Percentiles rank a stretch among this genome's conserved stretches.
phyloP scores from a whole-genome alignment of 2,113 vertebrate genomes.

The Bubo blakistoni region DNA sequence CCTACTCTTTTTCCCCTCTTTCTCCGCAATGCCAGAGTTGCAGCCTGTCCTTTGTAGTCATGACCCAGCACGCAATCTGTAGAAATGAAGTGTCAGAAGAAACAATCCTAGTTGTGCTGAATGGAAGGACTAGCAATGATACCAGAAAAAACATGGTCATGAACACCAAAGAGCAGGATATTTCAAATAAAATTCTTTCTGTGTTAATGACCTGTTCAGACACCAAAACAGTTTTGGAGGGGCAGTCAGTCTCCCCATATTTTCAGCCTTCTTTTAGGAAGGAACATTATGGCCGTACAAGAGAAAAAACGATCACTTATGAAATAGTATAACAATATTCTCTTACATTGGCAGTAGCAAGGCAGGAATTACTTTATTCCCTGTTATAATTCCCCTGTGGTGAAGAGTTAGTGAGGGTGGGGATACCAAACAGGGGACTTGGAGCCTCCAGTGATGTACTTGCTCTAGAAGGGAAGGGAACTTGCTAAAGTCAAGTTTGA shows the following conservation, averaged over 20 bases:
- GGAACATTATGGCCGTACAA: neutral
- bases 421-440: neutral
- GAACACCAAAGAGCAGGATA: neutral
- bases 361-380: neutral
- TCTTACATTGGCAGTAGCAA: neutral
- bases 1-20: neutral
- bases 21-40: neutral
- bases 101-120: neutral
- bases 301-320: neutral
- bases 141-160: neutral
- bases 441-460: neutral
- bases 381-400: neutral
- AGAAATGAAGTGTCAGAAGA: neutral
- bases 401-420: neutral
- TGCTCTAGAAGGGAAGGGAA: neutral
- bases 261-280: neutral
- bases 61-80: neutral
- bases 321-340: neutral
- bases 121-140: neutral
- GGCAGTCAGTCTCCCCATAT: neutral
- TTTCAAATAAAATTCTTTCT: neutral
- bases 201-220: neutral
- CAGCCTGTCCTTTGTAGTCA: neutral
- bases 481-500: neutral
- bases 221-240: neutral